These are phyloP conservation scores for Lutraria rhynchaena DNA, from an alignment of 1,140 invertebrate genomes.

Conservation along the genomic window DNA sequence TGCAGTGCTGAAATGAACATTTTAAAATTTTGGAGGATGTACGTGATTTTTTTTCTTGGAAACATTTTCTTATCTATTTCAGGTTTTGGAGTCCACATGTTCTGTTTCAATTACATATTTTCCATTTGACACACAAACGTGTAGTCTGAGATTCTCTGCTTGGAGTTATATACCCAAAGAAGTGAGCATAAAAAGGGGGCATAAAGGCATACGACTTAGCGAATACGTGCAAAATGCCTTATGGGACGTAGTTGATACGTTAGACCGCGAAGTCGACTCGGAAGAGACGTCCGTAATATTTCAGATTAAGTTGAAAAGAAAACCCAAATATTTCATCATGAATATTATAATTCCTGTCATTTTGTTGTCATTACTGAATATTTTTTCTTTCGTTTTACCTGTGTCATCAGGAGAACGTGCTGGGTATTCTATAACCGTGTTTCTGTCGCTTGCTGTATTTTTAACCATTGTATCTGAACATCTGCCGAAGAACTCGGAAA, in stretches of 20 bases:
- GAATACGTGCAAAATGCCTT: constrained; percentile 52
- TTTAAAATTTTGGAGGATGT: neutral
- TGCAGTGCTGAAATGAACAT: neutral
- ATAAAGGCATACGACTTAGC: constrained; percentile 8
- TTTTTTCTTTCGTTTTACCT: constrained; percentile 85
- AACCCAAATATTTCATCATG: constrained; percentile 82
- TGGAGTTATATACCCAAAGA: constrained; percentile 14
- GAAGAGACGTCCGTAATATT: constrained; percentile 50
- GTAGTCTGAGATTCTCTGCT: constrained; percentile 10
- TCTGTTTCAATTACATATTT: constrained; percentile 34
- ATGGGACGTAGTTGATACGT: constrained; percentile 46
- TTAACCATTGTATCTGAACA: constrained; percentile 85
- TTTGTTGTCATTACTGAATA: constrained; percentile 84
- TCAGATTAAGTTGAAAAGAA: constrained; percentile 64
- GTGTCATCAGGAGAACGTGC: constrained; percentile 85
- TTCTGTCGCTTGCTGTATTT: constrained; percentile 85
- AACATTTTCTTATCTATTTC: neutral
- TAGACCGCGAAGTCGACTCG: neutral
- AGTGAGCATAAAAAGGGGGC: neutral
- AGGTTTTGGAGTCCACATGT: constrained; percentile 38
- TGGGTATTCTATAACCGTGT: constrained; percentile 84
- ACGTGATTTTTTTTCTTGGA: no score
- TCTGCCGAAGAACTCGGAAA: constrained; percentile 85
- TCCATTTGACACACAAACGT: constrained; percentile 33
- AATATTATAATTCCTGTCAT: constrained; percentile 85